Evolutionary conservation across 2,113 vertebrate genomes (phyloP).

Genomic region (Pycnonotus jocosus): DNA sequence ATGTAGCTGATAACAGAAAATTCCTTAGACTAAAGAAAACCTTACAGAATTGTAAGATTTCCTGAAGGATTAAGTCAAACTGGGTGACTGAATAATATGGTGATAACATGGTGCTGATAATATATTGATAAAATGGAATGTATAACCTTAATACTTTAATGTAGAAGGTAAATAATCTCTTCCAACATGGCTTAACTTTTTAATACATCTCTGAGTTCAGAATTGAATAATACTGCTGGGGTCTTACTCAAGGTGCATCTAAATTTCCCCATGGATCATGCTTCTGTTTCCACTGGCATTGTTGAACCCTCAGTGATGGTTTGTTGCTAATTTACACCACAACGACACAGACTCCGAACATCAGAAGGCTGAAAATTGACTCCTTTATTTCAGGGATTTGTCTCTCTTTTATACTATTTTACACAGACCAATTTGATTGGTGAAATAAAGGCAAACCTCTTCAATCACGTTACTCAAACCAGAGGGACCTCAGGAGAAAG

Average conservation of each 20-base stretch:
- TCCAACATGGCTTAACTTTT: neutral
- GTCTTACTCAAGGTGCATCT: neutral
- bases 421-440: no score
- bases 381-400: no score
- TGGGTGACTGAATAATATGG: neutral
- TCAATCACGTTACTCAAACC: no score
- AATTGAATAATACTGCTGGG: neutral
- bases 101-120: neutral
- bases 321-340: no score
- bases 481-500: no score
- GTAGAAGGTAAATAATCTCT: neutral
- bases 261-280: neutral
- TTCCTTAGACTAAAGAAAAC: neutral
- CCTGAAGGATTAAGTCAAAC: neutral
- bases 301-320: neutral
- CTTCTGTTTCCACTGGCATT: neutral
- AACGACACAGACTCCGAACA: no score
- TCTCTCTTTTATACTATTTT: no score
- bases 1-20: conserved; percentile 6
- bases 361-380: no score
- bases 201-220: neutral
- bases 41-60: neutral
- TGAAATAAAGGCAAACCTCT: no score
- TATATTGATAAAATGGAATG: neutral
- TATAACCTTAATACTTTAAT: neutral